These are phyloP conservation scores for Heliopora coerulea DNA, from an alignment of 92 coral and sea anemone genomes.

Conservation along the genomic window DNA sequence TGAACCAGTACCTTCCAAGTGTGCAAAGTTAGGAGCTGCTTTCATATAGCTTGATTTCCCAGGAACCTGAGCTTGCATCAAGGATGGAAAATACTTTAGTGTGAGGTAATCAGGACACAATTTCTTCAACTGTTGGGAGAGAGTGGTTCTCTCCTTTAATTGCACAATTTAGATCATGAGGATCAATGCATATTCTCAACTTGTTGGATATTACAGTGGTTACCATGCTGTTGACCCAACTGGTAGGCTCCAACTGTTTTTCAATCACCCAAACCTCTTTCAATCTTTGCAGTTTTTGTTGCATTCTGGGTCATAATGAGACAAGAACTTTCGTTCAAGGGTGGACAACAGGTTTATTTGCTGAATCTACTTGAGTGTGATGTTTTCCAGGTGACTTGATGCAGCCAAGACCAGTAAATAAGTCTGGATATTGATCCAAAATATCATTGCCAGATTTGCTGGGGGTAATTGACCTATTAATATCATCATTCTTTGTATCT, in stretches of 20 bases:
- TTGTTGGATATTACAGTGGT: neutral
- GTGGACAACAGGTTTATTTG: too few species aligned
- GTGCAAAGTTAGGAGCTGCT: neutral
- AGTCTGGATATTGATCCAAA: too few species aligned
- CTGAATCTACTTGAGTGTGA: too few species aligned
- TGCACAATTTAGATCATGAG: neutral
- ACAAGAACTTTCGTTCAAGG: too few species aligned
- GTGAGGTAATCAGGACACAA: slow-evolving; percentile 4
- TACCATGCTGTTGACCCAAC: slow-evolving; percentile 16
- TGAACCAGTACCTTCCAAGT: slow-evolving; percentile 14
- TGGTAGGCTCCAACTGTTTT: neutral
- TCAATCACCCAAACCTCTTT: neutral
- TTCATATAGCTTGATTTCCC: slow-evolving; percentile 8
- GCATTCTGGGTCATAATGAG: too few species aligned
- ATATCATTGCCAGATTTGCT: too few species aligned
- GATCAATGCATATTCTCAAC: slow-evolving; percentile 14
- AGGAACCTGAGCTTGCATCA: slow-evolving; percentile 17
- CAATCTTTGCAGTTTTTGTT: too few species aligned
- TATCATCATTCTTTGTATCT: slow-evolving; percentile 16
- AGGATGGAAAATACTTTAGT: slow-evolving; percentile 19
- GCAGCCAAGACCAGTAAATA: too few species aligned
- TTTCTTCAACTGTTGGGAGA: slow-evolving; percentile 12
- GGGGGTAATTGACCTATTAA: too few species aligned
- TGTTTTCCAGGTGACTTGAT: too few species aligned
- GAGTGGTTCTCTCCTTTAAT: slow-evolving; percentile 18